Conservation (phyloP, 1,140 invertebrate species). For the Neomicropteryx cornuta region DNA sequence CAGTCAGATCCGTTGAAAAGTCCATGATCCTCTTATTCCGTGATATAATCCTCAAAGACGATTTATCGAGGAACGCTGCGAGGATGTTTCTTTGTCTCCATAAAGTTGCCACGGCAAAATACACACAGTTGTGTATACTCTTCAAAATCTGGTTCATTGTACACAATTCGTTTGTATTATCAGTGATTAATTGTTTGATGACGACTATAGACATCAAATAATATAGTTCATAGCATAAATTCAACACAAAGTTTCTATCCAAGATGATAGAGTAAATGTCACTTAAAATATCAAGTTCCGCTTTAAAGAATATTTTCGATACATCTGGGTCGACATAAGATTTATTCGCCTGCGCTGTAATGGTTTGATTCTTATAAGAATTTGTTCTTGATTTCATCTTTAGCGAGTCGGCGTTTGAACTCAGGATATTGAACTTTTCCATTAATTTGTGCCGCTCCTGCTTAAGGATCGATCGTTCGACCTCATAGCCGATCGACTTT, state of each 20-base stretch:
- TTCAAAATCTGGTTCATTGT: constrained; percentile 22
- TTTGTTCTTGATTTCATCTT: constrained; percentile 21
- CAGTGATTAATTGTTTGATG: constrained; percentile 27
- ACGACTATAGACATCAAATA: constrained; percentile 33
- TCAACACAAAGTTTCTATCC: constrained; percentile 32
- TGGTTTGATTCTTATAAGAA: constrained; percentile 24
- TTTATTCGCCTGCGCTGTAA: constrained; percentile 17
- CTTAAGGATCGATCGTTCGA: constrained; percentile 31
- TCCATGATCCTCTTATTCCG: constrained; percentile 29
- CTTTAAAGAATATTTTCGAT: constrained; percentile 21
- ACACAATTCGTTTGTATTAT: constrained; percentile 15
- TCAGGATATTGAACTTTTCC: constrained; percentile 36
- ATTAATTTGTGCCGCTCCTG: constrained; percentile 34
- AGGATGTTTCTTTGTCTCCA: constrained; percentile 24
- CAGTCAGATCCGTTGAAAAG: constrained; percentile 30
- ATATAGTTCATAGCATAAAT: constrained; percentile 31
- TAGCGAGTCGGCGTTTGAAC: constrained; percentile 16
- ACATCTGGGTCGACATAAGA: constrained; percentile 22
- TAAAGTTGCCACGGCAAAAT: constrained; percentile 33
- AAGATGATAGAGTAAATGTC: constrained; percentile 30
- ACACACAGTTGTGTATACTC: constrained; percentile 31
- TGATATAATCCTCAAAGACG: constrained; percentile 27
- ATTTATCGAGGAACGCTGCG: constrained; percentile 32
- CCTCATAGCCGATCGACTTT: constrained; percentile 24
- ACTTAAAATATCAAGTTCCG: constrained; percentile 27